A percentile compares a stretch with the other conserved stretches of the same genome.
These are phyloP conservation scores for Aegithalos caudatus DNA, from an alignment of 2,113 vertebrate genomes.

Conservation along the genomic window DNA sequence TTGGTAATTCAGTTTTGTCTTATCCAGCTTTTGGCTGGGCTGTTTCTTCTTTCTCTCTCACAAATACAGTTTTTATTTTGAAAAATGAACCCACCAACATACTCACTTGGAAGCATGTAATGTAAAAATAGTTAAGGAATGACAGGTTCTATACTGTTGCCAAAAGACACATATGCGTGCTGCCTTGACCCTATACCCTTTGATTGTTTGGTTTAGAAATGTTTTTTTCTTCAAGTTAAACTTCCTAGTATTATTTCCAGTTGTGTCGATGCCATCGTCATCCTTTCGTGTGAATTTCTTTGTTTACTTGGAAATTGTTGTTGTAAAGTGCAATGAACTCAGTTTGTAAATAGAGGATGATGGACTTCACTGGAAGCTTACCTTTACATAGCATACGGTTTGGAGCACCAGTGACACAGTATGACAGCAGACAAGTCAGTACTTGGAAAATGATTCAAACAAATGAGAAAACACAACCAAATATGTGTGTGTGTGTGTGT, in stretches of 20 bases:
- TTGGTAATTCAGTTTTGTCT: neutral
- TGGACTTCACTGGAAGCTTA: neutral
- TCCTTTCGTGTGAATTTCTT: neutral
- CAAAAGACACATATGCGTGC: neutral
- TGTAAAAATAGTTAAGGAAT: neutral
- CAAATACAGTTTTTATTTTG: neutral
- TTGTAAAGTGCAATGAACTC: neutral
- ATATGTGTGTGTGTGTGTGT: too few relatives aligned
- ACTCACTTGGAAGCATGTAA: neutral
- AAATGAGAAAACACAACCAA: neutral
- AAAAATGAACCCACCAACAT: neutral
- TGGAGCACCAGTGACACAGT: neutral
- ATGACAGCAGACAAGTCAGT: neutral
- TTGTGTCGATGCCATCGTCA: neutral
- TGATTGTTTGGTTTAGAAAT: neutral
- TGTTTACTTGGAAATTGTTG: neutral
- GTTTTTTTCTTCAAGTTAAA: slow-evolving; percentile 6
- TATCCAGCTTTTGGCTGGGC: neutral
- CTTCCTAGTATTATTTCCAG: neutral
- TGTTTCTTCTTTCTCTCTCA: neutral
- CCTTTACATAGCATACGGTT: rapidly evolving
- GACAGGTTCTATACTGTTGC: neutral
- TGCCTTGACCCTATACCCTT: neutral
- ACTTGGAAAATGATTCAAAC: neutral
- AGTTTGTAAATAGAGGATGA: neutral